Percentiles rank a stretch among this genome's conserved stretches.
These are phyloP conservation scores for Bruchidius siliquastri DNA, from an alignment of 2,888 invertebrate species.

Conservation along the genomic window DNA sequence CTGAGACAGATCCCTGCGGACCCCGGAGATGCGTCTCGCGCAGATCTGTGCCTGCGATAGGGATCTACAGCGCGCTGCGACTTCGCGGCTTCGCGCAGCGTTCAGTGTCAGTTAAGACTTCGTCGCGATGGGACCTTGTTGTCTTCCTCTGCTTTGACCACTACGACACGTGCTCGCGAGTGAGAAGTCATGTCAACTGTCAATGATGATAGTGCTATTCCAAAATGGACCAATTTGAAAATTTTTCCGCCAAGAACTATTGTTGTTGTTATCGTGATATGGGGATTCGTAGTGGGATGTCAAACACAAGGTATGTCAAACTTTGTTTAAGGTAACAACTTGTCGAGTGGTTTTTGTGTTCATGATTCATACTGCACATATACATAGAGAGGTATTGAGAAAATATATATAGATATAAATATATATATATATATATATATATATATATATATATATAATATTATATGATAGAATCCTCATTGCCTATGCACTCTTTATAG, in stretches of 20 bases:
- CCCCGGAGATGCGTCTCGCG: background rate
- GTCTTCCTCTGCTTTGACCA: constrained; percentile 14
- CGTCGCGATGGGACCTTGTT: constrained; percentile 20
- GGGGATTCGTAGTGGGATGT: background rate
- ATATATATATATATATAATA: no score
- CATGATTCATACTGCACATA: no score
- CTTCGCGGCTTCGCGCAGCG: background rate
- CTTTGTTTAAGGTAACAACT: no score
- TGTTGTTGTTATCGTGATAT: background rate
- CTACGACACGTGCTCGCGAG: constrained; percentile 22
- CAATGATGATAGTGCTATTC: background rate
- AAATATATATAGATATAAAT: no score
- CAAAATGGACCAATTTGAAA: background rate
- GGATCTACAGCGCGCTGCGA: background rate
- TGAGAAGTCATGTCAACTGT: background rate
- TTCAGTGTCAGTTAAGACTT: constrained; percentile 18
- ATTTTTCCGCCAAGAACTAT: background rate
- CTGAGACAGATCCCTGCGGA: background rate
- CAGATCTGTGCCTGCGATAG: background rate
- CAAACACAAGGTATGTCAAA: background rate
- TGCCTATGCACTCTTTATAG: no score
- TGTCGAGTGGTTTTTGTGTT: no score
- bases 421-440: no score
- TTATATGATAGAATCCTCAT: no score
- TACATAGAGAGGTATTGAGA: no score